Percentiles rank a stretch among this genome's conserved stretches.
Evolutionary conservation across 2,888 invertebrate species (phyloP).

Genomic region (Unio delphinus): DNA sequence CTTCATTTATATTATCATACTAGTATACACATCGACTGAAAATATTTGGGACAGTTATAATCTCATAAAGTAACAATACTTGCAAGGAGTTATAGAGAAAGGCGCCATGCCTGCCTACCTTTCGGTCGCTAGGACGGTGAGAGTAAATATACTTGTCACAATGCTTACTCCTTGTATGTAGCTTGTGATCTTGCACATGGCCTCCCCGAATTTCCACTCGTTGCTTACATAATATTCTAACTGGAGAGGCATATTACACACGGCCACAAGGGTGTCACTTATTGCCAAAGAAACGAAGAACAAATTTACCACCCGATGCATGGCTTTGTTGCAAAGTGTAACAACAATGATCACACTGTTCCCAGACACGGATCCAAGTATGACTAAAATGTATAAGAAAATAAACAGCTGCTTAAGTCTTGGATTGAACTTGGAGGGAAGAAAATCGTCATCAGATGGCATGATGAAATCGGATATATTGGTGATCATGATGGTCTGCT

Average conservation of each 20-base stretch:
- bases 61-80: neutral
- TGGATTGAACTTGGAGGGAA: slow-evolving; percentile 30
- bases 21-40: too few relatives aligned
- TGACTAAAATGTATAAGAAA: slow-evolving; percentile 41
- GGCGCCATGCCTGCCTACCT: slow-evolving; percentile 32
- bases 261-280: slow-evolving; percentile 52
- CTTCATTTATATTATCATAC: too few relatives aligned
- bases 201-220: slow-evolving; percentile 53
- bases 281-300: slow-evolving; percentile 56
- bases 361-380: slow-evolving; percentile 41
- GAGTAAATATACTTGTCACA: slow-evolving; percentile 51
- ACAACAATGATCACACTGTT: slow-evolving; percentile 50
- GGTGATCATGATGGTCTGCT: too few relatives aligned
- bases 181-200: slow-evolving; percentile 52
- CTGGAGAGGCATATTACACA: slow-evolving; percentile 52
- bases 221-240: slow-evolving; percentile 41
- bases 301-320: slow-evolving; percentile 52
- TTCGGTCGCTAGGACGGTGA: slow-evolving; percentile 54
- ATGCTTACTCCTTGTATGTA: slow-evolving; percentile 57
- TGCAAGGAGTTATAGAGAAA: neutral
- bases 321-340: slow-evolving; percentile 32
- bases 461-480: slow-evolving; percentile 4
- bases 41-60: neutral
- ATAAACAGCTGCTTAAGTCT: slow-evolving; percentile 27
- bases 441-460: slow-evolving; percentile 14